These are phyloP conservation scores for Pogonomyrmex barbatus DNA, from an alignment of 1,140 invertebrate species.

Conservation along the genomic window DNA sequence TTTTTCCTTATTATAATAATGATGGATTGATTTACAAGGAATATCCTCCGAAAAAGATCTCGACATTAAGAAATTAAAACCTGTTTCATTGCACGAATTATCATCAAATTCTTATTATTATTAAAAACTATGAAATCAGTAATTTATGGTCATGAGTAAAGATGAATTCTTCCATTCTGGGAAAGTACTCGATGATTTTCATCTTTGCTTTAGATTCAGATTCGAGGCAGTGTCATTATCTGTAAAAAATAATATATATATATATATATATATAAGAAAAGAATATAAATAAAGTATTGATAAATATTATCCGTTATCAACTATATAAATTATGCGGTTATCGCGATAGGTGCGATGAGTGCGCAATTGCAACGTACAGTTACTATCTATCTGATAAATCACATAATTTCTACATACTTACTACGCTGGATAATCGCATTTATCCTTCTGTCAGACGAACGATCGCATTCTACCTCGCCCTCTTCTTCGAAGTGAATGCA, in stretches of 20 bases:
- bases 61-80: neutral
- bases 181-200: constrained; percentile 4
- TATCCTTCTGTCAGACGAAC: constrained; percentile 27
- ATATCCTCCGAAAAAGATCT: neutral
- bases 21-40: constrained; percentile 20
- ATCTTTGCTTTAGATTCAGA: constrained; percentile 11
- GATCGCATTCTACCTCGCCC: constrained; percentile 76
- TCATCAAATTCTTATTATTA: constrained; percentile 17
- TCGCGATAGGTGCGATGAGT: neutral
- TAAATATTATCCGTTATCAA: neutral
- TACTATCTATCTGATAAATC: constrained; percentile 43
- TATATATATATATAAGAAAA: neutral
- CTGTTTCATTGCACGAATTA: constrained; percentile 5
- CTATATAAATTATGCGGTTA: neutral
- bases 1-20: constrained; percentile 8
- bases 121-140: constrained; percentile 7
- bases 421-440: constrained; percentile 48
- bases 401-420: constrained; percentile 40
- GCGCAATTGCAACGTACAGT: constrained; percentile 1
- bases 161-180: neutral
- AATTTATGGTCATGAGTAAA: neutral
- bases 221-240: constrained; percentile 22
- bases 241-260: too few species aligned
- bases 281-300: neutral
- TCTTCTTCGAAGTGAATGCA: constrained; percentile 79